These are phyloP conservation scores for Crotalus tigris DNA, from an alignment of 2,113 vertebrate genomes.

Conservation along the genomic window DNA sequence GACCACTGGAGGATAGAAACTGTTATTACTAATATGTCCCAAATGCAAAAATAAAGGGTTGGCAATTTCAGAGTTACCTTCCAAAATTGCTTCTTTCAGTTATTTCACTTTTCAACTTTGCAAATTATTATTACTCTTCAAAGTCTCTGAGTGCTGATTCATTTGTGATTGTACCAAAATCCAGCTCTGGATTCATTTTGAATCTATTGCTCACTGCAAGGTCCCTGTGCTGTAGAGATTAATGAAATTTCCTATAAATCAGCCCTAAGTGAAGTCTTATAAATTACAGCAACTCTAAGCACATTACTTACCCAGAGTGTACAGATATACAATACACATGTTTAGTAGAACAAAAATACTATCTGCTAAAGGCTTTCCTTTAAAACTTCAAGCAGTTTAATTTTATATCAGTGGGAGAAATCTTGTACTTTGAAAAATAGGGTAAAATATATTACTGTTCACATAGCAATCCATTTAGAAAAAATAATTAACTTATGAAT, in stretches of 20 bases:
- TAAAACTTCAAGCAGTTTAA: conserved; percentile 43
- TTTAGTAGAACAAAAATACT: conserved; percentile 55
- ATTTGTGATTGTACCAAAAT: conserved; percentile 34
- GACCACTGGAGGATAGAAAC: conserved; percentile 38
- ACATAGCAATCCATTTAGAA: conserved; percentile 51
- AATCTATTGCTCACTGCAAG: conserved; percentile 59
- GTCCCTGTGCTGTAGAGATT: conserved; percentile 58
- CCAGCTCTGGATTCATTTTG: conserved; percentile 48
- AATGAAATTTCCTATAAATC: conserved; percentile 67
- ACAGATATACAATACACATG: conserved; percentile 46
- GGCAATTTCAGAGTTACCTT: conserved; percentile 21
- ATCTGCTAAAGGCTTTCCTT: conserved; percentile 49
- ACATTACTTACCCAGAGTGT: conserved; percentile 62
- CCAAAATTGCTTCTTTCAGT: conserved; percentile 19
- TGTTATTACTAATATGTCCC: conserved; percentile 36
- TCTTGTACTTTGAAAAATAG: conserved; percentile 29
- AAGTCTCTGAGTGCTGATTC: conserved; percentile 47
- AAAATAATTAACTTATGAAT: conserved; percentile 57
- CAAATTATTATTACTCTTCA: conserved; percentile 35
- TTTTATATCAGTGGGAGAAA: conserved; percentile 27
- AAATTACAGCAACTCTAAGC: conserved; percentile 60
- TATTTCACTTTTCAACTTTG: conserved; percentile 15
- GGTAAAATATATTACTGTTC: conserved; percentile 44
- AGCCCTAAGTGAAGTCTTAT: conserved; percentile 62
- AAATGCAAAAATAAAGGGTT: conserved; percentile 35